A percentile compares a stretch with the other conserved stretches of the same genome.
These are phyloP conservation scores for Colostygia pectinataria DNA, from an alignment of 2,888 invertebrate genomes.

Conservation along the genomic window DNA sequence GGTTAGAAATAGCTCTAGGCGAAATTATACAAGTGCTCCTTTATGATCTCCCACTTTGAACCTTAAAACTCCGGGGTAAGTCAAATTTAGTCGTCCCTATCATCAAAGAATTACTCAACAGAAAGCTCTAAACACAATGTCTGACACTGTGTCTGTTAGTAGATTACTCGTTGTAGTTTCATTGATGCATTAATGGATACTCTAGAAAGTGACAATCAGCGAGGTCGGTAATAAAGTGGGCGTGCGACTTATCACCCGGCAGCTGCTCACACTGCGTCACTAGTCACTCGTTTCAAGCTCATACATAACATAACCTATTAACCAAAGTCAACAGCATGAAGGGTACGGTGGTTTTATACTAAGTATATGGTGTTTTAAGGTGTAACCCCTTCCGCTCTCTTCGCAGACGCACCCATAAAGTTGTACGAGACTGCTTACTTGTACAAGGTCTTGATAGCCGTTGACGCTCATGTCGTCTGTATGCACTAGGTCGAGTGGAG, in stretches of 20 bases:
- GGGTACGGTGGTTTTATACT: too few relatives aligned
- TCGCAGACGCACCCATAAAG: too few relatives aligned
- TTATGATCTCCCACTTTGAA: not conserved
- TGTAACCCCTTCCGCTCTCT: too few relatives aligned
- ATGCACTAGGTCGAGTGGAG: slow-evolving; percentile 43
- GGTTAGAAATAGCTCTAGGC: not conserved
- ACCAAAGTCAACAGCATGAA: too few relatives aligned
- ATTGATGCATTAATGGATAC: not conserved
- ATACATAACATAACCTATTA: too few relatives aligned
- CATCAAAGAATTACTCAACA: too few relatives aligned
- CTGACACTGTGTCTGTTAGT: not conserved
- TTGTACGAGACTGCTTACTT: slow-evolving; percentile 48
- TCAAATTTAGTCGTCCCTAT: too few relatives aligned
- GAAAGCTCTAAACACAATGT: not conserved
- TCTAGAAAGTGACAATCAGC: not conserved
- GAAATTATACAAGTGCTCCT: not conserved
- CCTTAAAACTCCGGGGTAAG: too few relatives aligned
- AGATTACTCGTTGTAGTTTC: not conserved
- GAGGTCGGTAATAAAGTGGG: not conserved
- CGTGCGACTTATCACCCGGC: slow-evolving; percentile 1
- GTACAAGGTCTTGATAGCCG: slow-evolving; percentile 88
- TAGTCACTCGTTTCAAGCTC: not conserved
- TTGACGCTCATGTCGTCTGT: slow-evolving; percentile 87
- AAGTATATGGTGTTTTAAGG: too few relatives aligned
- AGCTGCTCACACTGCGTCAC: not conserved